phyloP scores from a whole-genome alignment of 2,113 vertebrate genomes.

The Pycnonotus jocosus region DNA sequence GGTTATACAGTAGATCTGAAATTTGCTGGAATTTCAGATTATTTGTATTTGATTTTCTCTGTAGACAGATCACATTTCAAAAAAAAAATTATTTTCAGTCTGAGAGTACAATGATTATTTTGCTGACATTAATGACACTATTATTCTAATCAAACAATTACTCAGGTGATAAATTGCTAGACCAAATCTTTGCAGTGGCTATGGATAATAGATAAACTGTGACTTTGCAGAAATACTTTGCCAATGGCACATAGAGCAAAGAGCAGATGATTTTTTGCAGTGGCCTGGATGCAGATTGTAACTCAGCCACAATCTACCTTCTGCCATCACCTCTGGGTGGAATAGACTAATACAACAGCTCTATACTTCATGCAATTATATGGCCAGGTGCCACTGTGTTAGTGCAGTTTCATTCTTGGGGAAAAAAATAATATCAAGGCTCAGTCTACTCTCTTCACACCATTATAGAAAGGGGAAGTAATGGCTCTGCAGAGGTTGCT shows the following conservation, averaged over 20 bases:
- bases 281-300: neutral
- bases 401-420: neutral
- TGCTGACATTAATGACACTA: neutral
- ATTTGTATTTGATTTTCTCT: neutral
- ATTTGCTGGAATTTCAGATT: neutral
- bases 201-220: neutral
- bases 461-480: constrained; percentile 18
- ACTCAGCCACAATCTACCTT: neutral
- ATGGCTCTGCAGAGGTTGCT: constrained; percentile 46
- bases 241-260: neutral
- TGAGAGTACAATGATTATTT: neutral
- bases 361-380: neutral
- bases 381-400: neutral
- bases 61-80: neutral
- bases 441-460: constrained; percentile 4
- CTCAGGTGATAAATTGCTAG: neutral
- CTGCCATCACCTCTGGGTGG: neutral
- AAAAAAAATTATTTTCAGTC: neutral
- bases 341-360: neutral
- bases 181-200: neutral
- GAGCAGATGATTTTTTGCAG: neutral
- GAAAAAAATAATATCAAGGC: constrained; percentile 14
- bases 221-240: neutral
- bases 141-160: neutral
- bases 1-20: neutral